Base-by-base conservation (phyloP, 30 jellyfish, hydroid and myxozoan genomes). In the Rhopilema esculentum region DNA sequence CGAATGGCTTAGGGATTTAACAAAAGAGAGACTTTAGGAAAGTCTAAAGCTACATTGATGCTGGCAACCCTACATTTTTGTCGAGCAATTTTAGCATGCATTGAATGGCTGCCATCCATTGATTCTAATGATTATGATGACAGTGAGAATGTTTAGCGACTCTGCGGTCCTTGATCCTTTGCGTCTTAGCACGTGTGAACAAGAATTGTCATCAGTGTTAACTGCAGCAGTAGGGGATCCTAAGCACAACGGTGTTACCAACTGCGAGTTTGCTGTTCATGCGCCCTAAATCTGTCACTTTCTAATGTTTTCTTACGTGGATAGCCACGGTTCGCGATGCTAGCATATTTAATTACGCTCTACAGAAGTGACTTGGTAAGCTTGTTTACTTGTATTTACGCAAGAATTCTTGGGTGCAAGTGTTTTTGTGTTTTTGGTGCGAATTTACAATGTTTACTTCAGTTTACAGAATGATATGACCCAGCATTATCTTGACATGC, bases 101-200 rank as follows among this genome's bases (percentile, higher is more conserved):
- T 40, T 40, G 57, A 40, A 40, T 40, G 57, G 57, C 57, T n/a
- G n/a, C n/a, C 57, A 12, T 40, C 57, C 57, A 12, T 12, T 6
- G 57, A 40, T 40, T 2, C 6, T 40, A 12, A 40, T 40, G 57
- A 40, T 40, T 40, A 40, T 40, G 12, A 40, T 12, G 12, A 40
- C 57, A 12, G 57, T 40, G 57, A 40, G 57, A 40, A 40, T 2
- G 57, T 40, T 40, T 6, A 40, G 57, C 12, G 57, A 40, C 57
- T 40, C 57, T 40, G 57, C 57, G 57, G 57, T 40, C 57, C 57
- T 12, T 40, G 57, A 40, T 66, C 77, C 33, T 20, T 20, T 23
- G 52, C 50, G 30, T 66, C 19, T 29, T 66, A 66, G 77, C 77
- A 66, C 77, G 77, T 66, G 77, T 66, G 50, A 66, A 66, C 77